Conservation (phyloP, 2,888 invertebrate genomes). For the Apamea crenata region DNA sequence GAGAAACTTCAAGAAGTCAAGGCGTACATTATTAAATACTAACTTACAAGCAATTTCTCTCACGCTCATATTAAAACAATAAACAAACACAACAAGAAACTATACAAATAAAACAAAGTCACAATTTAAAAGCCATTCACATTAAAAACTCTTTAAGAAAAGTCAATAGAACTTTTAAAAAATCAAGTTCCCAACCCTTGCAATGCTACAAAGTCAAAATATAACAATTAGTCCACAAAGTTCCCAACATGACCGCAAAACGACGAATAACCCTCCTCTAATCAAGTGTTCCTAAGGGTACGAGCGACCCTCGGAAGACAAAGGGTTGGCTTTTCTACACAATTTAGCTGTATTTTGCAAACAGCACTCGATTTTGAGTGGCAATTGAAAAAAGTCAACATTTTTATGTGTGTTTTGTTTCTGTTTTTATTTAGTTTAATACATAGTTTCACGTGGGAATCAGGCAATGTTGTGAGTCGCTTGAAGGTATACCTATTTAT, state of each 20-base stretch:
- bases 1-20: conserved; percentile 54
- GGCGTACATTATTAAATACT: conserved; percentile 7
- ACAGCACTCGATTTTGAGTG: conserved; percentile 81
- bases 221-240: conserved; percentile 57
- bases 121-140: conserved; percentile 44
- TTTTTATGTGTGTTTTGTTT: conserved; percentile 78
- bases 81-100: conserved; percentile 27
- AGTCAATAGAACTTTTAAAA: conserved; percentile 20
- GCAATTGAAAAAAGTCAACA: conserved; percentile 77
- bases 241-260: conserved; percentile 64
- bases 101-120: conserved; percentile 55
- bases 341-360: conserved; percentile 88
- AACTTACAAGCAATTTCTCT: conserved; percentile 34
- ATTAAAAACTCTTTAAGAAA: conserved; percentile 50
- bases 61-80: conserved; percentile 52
- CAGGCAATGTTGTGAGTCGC: neutral
- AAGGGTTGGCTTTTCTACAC: conserved; percentile 80
- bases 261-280: conserved; percentile 75
- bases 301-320: conserved; percentile 76
- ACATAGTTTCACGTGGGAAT: conserved; percentile 79
- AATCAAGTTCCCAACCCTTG: conserved; percentile 46
- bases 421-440: conserved; percentile 67
- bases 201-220: conserved; percentile 61
- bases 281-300: conserved; percentile 75
- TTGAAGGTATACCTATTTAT: neutral